Base-by-base conservation (phyloP, 2,797 vertebrate genomes). In the Moxostoma hubbsi region DNA sequence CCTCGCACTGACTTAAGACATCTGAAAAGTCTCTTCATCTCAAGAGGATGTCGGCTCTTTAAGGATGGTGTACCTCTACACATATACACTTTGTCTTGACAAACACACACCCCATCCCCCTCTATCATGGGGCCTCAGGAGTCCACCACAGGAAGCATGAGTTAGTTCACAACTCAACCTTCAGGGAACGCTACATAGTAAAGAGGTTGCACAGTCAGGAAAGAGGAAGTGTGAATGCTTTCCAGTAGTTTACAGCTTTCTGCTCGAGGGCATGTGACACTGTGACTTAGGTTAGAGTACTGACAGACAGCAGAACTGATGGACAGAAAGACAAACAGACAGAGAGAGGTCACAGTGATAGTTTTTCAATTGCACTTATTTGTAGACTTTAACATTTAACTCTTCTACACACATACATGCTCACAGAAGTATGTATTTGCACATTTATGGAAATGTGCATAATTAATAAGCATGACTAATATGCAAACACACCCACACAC, bases 101-200 rank as follows among this genome's bases (percentile, higher is more conserved):
- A 66, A 57, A 63, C 72, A 75, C 49, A 61, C 75, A 64, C 63
- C 58, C 15, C 54, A 13, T 54, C 54, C 55, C 55, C 10, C 45
- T 43, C 36, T 18, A 7, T 46, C 43, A 18, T 9, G 50, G 45
- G 57, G 55, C 73, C 86, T 62, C 81, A 80, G 58, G 59, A 73
- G 59, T 71, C 53, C 1, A 80, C 82, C 75, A 88, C 88, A 91
- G 89, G 89, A 91, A 88, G 79, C 80, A 57, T 61, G 75, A 75
- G 58, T 50, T 76, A 84, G 63, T 50, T 71, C 11, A 65, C 66
- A 71, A 85, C 77, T 75, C 43, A 84, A 74, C 74, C 73, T 78
- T 75, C 74, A 82, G 76, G 66, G 69, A 74, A 79, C 49, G 64
- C 71, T 69, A 80, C 79, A 68, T 81, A 77, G 79, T 53, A 64